Conservation (phyloP, 2,113 vertebrate genomes). For the Cyprinodon brontotheroides region DNA sequence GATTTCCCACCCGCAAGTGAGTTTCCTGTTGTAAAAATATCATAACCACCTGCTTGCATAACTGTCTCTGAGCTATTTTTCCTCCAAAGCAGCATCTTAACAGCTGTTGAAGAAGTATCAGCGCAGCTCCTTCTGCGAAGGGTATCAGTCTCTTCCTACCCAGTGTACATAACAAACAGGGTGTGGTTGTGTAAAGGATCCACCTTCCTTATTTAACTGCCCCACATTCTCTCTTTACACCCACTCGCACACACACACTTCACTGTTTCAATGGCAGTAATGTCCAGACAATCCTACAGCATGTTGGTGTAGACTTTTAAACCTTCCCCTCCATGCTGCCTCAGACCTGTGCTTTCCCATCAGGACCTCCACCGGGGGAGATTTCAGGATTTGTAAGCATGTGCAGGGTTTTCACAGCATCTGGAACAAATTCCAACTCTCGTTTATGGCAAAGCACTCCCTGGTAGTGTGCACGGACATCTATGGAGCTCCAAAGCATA, state of each 20-base stretch:
- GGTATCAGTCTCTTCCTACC: slow-evolving; percentile 23
- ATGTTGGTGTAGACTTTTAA: slow-evolving; percentile 66
- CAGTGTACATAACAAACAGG: slow-evolving; percentile 27
- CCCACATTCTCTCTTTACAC: slow-evolving; percentile 60
- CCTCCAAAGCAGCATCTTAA: slow-evolving; percentile 33
- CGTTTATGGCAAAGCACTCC: slow-evolving; percentile 74
- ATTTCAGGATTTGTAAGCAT: slow-evolving; percentile 10
- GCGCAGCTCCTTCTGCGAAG: neutral
- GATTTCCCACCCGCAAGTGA: slow-evolving; percentile 1
- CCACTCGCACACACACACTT: slow-evolving; percentile 15
- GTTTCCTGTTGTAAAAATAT: slow-evolving; percentile 35
- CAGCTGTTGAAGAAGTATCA: slow-evolving; percentile 51
- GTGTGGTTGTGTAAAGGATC: slow-evolving; percentile 64
- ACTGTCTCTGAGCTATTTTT: slow-evolving; percentile 3
- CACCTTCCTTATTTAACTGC: slow-evolving; percentile 73
- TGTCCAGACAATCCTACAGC: slow-evolving; percentile 43
- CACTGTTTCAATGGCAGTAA: slow-evolving; percentile 54
- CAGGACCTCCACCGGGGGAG: slow-evolving; percentile 38
- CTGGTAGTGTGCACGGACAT: slow-evolving; percentile 63
- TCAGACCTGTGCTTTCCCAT: slow-evolving; percentile 29
- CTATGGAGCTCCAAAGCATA: slow-evolving; percentile 56
- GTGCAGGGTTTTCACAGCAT: slow-evolving; percentile 53
- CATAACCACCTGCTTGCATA: slow-evolving; percentile 31
- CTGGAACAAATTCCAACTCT: slow-evolving; percentile 73
- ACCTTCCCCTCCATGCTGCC: slow-evolving; percentile 39